Base-by-base conservation (phyloP, 2,888 invertebrate species). In the Ophraella communa region DNA sequence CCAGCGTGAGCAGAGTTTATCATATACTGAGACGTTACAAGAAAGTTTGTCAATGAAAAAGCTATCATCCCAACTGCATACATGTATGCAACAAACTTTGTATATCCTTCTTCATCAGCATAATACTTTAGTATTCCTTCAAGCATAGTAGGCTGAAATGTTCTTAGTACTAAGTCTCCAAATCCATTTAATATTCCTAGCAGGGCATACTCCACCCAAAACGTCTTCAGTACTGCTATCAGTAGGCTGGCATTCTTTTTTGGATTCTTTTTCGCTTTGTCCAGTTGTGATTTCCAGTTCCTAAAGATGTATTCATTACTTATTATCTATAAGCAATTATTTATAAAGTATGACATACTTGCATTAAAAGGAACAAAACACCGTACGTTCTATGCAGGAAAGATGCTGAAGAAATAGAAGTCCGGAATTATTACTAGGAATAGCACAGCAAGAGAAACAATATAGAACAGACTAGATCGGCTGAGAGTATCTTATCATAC, bases 61-160 rank as follows among this genome's bases (percentile, higher is more conserved):
- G 33, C 2, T 3, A 66, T 49, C 27, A 66, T 42, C 21, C 47
- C 53, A 33, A 20, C 51, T 8, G 53, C 66, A 30, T 64, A 66
- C 8, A 39, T 33, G n/a, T 64, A 53, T 3, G 66, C 66, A 21
- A 59, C 42, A 5, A 23, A 14, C 54, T 61, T 64, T 11, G 57
- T 57, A 17, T 52, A 61, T 4, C 21, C 57, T 20, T 64, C 62
- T 27, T 49, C 64, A 27, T 62, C 58, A 30, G 53, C 62, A 11
- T 62, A 67, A 55, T 62, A 67, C 14, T 67, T 81, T 52, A 91
- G 80, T 74, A 90, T 79, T 75, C 86, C 84, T 62, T 89, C 89
- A 56, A 91, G 76, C 33, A 87, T 85, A 27, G 89, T 83, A 3
- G 90, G 89, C 68, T 89, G 88, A 63, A 87, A 87, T 11, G 90